Conservation (phyloP, 2,888 invertebrate species). For the Nomada flava region DNA sequence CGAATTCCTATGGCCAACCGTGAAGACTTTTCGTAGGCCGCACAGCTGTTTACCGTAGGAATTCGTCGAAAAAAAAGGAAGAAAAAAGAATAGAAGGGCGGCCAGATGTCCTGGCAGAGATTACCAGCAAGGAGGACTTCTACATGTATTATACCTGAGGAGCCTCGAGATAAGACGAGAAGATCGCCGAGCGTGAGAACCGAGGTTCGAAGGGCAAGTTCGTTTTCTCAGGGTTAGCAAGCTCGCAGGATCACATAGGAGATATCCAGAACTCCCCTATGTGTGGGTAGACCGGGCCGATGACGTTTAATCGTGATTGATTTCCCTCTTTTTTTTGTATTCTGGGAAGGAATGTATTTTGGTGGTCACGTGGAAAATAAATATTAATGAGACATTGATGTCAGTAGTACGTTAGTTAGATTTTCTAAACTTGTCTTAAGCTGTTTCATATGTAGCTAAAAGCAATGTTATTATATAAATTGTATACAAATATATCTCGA, state of each 20-base stretch:
- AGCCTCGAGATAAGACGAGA: conserved; percentile 56
- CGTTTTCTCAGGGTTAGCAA: conserved; percentile 80
- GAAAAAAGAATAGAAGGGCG: conserved; percentile 25
- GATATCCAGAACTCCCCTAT: conserved; percentile 58
- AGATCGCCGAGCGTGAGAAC: conserved; percentile 78
- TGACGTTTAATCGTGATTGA: background rate
- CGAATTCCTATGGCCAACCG: conserved; percentile 20
- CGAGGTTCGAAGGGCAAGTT: conserved; percentile 78
- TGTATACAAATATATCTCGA: no score
- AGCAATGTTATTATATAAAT: no score
- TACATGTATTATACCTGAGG: conserved; percentile 49
- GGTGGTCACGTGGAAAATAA: no score
- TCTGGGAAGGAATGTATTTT: no score
- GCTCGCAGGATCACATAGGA: conserved; percentile 76
- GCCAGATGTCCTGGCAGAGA: conserved; percentile 51
- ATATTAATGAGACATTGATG: no score
- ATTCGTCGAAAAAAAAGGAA: conserved; percentile 43
- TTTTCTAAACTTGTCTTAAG: no score
- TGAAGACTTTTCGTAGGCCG: conserved; percentile 30
- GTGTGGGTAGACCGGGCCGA: background rate
- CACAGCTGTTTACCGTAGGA: conserved; percentile 29
- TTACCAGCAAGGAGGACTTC: conserved; percentile 34
- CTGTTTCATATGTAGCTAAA: no score
- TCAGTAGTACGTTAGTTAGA: no score
- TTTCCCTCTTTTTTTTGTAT: background rate